These are phyloP conservation scores for Pemphredon lugubris DNA, from an alignment of 2,888 invertebrate species.

Conservation along the genomic window DNA sequence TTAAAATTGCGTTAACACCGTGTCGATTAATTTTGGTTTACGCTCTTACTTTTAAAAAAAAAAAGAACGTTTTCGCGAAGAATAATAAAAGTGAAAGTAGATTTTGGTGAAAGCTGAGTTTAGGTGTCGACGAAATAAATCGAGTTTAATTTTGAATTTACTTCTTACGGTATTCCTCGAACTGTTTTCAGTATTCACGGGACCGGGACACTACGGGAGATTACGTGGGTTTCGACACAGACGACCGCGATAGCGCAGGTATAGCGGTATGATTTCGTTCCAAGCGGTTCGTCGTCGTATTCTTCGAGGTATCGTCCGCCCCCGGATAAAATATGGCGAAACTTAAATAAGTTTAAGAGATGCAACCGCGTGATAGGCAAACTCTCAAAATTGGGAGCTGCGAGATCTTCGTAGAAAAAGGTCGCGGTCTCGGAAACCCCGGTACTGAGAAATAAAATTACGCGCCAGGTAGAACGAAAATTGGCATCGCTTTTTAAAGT, in stretches of 20 bases:
- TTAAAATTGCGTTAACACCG: no score
- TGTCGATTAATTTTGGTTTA: no score
- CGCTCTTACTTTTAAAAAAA: no score
- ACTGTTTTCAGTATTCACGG: conserved; percentile 27
- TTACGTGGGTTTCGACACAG: conserved; percentile 37
- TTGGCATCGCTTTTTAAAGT: no score
- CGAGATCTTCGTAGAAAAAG: conserved; percentile 16
- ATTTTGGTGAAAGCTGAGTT: no score
- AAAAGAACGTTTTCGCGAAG: no score
- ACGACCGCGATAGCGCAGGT: conserved; percentile 38
- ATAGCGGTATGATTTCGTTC: conserved; percentile 57
- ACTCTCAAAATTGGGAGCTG: conserved; percentile 56
- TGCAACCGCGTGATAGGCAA: conserved; percentile 65
- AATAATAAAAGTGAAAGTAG: no score
- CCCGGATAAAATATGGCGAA: conserved; percentile 67
- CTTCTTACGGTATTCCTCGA: conserved; percentile 27
- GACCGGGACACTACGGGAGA: conserved; percentile 48
- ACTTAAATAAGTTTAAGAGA: conserved; percentile 73
- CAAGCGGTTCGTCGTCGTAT: conserved; percentile 43
- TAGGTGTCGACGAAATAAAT: conserved; percentile 8
- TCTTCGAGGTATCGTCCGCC: conserved; percentile 54
- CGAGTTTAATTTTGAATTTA: conserved; percentile 24
- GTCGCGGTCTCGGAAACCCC: neutral
- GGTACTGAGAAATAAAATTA: conserved; percentile 42
- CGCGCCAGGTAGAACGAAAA: conserved; percentile 4